These are phyloP conservation scores for Leptosomus discolor DNA, from an alignment of 2,113 vertebrate genomes.

Conservation along the genomic window DNA sequence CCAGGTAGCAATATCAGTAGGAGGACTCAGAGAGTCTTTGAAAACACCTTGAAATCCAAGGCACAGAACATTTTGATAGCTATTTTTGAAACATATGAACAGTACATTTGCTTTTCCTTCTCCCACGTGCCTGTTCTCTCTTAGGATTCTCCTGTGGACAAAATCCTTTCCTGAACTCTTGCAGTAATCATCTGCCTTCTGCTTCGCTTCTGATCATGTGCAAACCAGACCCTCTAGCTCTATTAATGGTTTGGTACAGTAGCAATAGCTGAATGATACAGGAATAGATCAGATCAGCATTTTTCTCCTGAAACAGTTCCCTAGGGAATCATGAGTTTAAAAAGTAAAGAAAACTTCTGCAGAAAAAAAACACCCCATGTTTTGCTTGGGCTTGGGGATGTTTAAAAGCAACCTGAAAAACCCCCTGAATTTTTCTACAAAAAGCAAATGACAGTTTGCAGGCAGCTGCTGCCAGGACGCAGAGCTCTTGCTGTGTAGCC, in stretches of 20 bases:
- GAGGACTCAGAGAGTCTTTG: neutral
- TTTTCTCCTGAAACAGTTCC: neutral
- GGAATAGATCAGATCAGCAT: neutral
- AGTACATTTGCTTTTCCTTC: neutral
- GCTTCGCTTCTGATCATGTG: neutral
- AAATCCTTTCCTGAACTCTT: neutral
- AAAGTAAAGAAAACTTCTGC: neutral
- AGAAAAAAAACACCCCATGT: neutral
- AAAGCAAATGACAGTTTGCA: neutral
- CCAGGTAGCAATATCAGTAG: neutral
- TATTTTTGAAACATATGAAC: neutral
- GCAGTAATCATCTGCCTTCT: neutral
- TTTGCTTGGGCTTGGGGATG: neutral
- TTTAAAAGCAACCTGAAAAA: neutral
- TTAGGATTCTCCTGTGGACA: neutral
- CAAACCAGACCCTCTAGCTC: neutral
- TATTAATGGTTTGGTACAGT: neutral
- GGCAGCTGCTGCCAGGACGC: neutral
- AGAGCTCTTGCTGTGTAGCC: neutral
- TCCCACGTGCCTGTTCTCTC: neutral
- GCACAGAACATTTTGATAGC: neutral
- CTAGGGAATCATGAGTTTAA: neutral
- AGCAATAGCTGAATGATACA: neutral
- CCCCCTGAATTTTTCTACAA: neutral
- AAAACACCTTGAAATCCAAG: neutral